Percentiles rank a stretch among this genome's conserved stretches.
Evolutionary conservation across 2,797 vertebrate species (phyloP).

Genomic region (Tinamus major): DNA sequence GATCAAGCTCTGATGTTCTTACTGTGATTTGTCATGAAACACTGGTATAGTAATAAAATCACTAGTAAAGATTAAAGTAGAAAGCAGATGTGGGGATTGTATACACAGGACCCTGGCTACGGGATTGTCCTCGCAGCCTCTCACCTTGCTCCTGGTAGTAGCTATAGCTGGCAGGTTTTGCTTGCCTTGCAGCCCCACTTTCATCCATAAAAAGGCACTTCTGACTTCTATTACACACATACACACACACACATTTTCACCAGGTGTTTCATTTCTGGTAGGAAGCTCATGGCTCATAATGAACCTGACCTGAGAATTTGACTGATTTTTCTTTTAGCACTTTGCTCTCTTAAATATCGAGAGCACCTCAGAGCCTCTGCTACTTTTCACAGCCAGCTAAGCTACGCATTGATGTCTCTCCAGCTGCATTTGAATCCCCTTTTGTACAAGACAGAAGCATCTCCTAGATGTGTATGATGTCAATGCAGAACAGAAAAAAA

Average conservation of each 20-base stretch:
- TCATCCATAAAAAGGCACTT: not conserved
- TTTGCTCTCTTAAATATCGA: slow-evolving; percentile 47
- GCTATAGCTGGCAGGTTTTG: not conserved
- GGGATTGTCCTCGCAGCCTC: not conserved
- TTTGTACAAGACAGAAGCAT: slow-evolving; percentile 44
- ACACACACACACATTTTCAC: not conserved
- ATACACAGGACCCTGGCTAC: not conserved
- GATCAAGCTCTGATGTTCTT: not conserved
- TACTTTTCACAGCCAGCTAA: slow-evolving; percentile 30
- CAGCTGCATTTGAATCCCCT: slow-evolving; percentile 18
- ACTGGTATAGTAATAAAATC: not conserved
- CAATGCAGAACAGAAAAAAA: not conserved
- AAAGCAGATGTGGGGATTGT: not conserved
- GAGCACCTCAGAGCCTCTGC: not conserved
- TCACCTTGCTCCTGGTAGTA: not conserved
- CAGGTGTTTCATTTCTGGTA: slow-evolving; percentile 22
- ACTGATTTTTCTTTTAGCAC: slow-evolving; percentile 47
- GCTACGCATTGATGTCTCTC: not conserved
- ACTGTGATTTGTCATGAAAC: not conserved
- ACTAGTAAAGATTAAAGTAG: not conserved
- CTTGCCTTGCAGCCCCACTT: not conserved
- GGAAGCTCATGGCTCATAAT: slow-evolving; percentile 33
- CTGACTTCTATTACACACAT: not conserved
- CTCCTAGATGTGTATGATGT: slow-evolving; percentile 37
- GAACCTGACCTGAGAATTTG: slow-evolving; percentile 37